phyloP scores from a whole-genome alignment of 2,797 vertebrate species.

The Melanogrammus aeglefinus region DNA sequence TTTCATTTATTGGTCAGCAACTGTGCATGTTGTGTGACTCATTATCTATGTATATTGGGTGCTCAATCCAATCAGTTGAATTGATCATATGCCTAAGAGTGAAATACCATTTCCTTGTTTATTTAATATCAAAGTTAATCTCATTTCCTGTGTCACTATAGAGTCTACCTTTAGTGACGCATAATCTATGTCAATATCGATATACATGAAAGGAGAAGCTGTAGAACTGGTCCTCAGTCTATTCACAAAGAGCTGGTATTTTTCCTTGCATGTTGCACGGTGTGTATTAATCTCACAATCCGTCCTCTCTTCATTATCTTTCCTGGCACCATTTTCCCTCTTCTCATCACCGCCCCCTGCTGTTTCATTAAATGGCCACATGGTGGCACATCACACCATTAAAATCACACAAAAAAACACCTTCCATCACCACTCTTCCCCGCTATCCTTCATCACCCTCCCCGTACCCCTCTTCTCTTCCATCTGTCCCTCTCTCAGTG shows the following conservation, averaged over 20 bases:
- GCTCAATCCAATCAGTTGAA: constrained; percentile 33
- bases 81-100: constrained; percentile 44
- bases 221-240: neutral
- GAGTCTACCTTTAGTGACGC: too few relatives aligned
- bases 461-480: neutral
- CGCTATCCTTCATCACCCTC: neutral
- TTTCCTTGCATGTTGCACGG: constrained; percentile 77
- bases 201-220: neutral
- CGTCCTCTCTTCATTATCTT: constrained; percentile 60
- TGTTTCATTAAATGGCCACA: constrained; percentile 58
- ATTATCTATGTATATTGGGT: constrained; percentile 28
- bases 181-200: neutral
- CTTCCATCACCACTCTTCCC: constrained; percentile 42
- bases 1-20: constrained; percentile 7
- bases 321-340: constrained; percentile 52
- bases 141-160: neutral
- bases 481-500: constrained; percentile 80
- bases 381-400: constrained; percentile 63
- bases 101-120: constrained; percentile 73
- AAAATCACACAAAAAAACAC: neutral
- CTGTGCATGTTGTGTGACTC: constrained; percentile 58
- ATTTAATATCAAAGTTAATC: neutral
- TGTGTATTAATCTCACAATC: constrained; percentile 73
- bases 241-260: constrained; percentile 71
- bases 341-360: constrained; percentile 34